Evolutionary conservation across 2,888 invertebrate species (phyloP), one percentile per base, ranked within the genome.

Genomic region (Oscheius myriophilus): DNA sequence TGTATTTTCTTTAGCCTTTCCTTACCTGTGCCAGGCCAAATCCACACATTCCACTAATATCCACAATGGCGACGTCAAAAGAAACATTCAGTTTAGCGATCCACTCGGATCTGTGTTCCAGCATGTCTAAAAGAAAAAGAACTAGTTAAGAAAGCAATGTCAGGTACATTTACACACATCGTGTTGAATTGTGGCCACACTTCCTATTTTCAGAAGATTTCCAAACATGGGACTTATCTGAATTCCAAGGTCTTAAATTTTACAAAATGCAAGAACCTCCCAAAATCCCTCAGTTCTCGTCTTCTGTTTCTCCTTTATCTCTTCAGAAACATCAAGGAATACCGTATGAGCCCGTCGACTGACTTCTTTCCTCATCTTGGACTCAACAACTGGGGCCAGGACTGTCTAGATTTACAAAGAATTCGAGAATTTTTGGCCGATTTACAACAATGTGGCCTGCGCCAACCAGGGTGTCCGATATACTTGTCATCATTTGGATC

Each of bases 21-120:
- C 4, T 21, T 49, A 67, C 67, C 51, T 67, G 45, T 21, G 26
- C 25, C 21, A 67, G 45, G 0, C 67, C 67, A 21, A 67, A 67
- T 4, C 51, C 57, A 58, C 67, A 67, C 46, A 67, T 45, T 12
- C 58, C 67, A 45, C 46, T 58, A 1, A 67, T 26, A 58, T 67
- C 67, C 16, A 58, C 58, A 46, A 67, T 23, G n/a, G 58, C 67
- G 2, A 67, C 67, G 49, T 67, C 67, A 43, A 58, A 67, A 1
- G 57, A 39, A 6, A 42, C 55, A 45, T 67, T 67, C 25, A 65
- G 18, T 9, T 43, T 25, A 14, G 43, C 52, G n/a, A 65, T 45
- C 21, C 49, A 61, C 16, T 61, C 61, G 0, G n/a, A 16, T 11
- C 63, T 39, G 11, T 41, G 41, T 14, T 63, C 63, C 33, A 63